Conservation (phyloP, 2,113 vertebrate genomes). For the Acrocephalus arundinaceus region DNA sequence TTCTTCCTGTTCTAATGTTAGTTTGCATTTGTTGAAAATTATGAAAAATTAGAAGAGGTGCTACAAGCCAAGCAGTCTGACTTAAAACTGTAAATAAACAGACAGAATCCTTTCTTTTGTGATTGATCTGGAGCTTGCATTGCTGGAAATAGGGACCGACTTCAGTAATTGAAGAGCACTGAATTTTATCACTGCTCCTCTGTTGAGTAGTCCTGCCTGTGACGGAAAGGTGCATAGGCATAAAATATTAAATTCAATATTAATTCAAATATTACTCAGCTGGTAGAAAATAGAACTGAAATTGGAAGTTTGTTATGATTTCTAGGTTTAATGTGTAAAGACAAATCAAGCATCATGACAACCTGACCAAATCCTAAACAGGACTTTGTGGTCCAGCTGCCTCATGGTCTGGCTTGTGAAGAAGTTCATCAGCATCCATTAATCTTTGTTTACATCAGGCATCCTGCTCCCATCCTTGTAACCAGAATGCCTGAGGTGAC, state of each 20-base stretch:
- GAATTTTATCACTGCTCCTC: neutral
- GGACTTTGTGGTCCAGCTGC: neutral
- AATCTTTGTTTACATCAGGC: neutral
- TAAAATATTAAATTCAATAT: neutral
- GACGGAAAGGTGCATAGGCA: neutral
- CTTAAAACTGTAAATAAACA: neutral
- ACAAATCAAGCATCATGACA: neutral
- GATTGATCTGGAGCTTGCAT: neutral
- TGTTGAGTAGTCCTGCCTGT: neutral
- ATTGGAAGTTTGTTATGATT: neutral
- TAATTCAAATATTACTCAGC: neutral
- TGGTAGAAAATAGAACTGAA: neutral
- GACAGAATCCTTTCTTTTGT: neutral
- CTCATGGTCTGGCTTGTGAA: neutral
- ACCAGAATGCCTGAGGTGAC: neutral
- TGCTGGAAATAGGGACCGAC: neutral
- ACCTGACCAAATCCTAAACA: neutral
- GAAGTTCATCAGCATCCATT: neutral
- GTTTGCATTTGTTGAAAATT: neutral
- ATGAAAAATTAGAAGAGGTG: neutral
- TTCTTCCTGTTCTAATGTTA: neutral
- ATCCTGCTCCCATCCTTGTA: too few species aligned
- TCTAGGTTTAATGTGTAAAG: neutral
- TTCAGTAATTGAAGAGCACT: neutral
- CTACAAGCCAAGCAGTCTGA: neutral